Evolutionary conservation across 37 sponge, comb jelly and placozoan genomes (phyloP), one percentile per base, ranked within the genome.

Genomic region (Corticium candelabrum): DNA sequence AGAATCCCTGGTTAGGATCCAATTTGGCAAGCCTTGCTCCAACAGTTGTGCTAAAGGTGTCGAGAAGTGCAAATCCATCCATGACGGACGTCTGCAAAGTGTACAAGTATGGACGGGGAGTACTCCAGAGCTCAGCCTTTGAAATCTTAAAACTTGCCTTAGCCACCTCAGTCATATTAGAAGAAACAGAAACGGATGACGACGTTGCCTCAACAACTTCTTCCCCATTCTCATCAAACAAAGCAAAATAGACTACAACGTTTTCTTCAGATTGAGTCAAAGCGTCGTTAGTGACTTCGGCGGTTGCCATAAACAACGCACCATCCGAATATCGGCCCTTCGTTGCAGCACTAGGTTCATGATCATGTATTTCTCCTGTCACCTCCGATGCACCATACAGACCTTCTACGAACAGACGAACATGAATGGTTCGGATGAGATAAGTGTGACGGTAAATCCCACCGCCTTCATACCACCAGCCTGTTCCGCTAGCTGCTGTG

Each of bases 391-490:
- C 74, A 15, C 78, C 82, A 76, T 86, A 81, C 30, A 86, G 36
- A 34, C 86, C 86, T 69, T 86, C 35, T 0, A 33, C 15, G 29
- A 77, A 41, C 30, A 81, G 7, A 40, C 81, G 86, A 21, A 70
- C 78, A 2, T 29, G 82, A 40, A 4, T 39, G 21, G 86, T 81
- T 34, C 35, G 4, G 36, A 86, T 37, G 1, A 86, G 68, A 39
- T 86, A 76, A 67, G 37, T 67, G 41, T 76, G 86, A 38, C 82
- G 67, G 41, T 86, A 86, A 1, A 86, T 81, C 0, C 86, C 86
- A 3, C 82, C 86, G 41, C 86, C 86, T 76, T 86, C 86, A 69
- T 85, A 85, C 86, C 86, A 85, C 77, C 74, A 77, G 36, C 86
- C 86, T 15, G 86, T 76, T 1, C 86, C 86, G 34, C 41, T 3